phyloP scores from a whole-genome alignment of 2,888 invertebrate species.

The Lasioglossum morio region DNA sequence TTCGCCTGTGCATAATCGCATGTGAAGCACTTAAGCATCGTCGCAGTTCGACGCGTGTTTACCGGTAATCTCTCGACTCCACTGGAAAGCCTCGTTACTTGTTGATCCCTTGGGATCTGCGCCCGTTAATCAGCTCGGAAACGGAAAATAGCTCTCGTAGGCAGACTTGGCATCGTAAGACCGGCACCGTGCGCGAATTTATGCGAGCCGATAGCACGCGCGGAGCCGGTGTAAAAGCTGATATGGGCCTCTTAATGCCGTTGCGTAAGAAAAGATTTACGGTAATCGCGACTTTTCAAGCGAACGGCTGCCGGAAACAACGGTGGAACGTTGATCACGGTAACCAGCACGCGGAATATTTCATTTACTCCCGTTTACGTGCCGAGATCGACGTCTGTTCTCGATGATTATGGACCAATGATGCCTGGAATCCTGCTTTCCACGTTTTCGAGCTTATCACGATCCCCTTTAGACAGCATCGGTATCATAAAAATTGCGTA shows the following conservation, averaged over 20 bases:
- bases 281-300: conserved; percentile 27
- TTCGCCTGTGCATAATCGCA: not conserved
- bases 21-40: not conserved
- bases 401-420: conserved; percentile 12
- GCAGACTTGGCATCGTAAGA: not conserved
- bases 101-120: conserved; percentile 1
- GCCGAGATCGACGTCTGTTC: conserved; percentile 5
- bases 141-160: not conserved
- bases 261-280: conserved; percentile 47
- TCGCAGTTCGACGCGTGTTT: not conserved
- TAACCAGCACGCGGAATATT: conserved; percentile 19
- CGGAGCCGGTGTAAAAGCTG: conserved; percentile 28
- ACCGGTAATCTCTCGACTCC: not conserved
- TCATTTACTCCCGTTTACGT: conserved; percentile 34
- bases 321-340: conserved; percentile 7
- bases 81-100: not conserved
- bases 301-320: conserved; percentile 43
- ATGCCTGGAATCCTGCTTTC: conserved; percentile 22
- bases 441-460: not conserved
- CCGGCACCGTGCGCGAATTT: conserved; percentile 32
- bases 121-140: conserved; percentile 11
- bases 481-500: not conserved
- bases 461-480: not conserved
- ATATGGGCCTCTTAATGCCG: conserved; percentile 32
- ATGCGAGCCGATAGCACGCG: conserved; percentile 28